A percentile compares a stretch with the other conserved stretches of the same genome.
phyloP scores from a whole-genome alignment of 2,113 vertebrate species.

The Actenoides lindsayi region DNA sequence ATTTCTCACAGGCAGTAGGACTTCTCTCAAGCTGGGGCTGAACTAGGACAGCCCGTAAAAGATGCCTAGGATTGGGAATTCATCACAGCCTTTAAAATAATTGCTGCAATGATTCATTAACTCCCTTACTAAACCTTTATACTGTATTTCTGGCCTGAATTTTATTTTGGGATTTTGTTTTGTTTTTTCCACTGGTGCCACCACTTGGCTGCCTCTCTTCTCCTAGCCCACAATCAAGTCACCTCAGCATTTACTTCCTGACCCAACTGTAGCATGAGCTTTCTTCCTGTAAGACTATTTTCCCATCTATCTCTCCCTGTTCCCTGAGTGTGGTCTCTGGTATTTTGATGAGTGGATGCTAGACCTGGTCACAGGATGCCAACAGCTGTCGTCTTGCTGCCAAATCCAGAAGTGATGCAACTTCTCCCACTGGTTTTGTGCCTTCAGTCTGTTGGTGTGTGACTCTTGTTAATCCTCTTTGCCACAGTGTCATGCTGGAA shows the following conservation, averaged over 20 bases:
- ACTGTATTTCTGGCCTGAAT: not conserved
- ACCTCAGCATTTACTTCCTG: accelerated
- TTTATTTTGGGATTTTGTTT: not conserved
- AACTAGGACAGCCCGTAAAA: not conserved
- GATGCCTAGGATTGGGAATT: not conserved
- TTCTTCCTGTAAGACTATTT: accelerated
- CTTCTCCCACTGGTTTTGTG: accelerated
- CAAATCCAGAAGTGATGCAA: not conserved
- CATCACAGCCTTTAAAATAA: not conserved
- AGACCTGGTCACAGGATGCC: not conserved
- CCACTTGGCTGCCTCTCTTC: not conserved
- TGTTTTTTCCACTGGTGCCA: not conserved
- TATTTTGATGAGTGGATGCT: not conserved
- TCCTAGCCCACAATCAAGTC: not conserved
- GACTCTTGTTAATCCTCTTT: not conserved
- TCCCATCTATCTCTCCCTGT: not conserved
- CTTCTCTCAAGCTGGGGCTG: not conserved
- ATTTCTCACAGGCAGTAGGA: not conserved
- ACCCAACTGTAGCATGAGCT: accelerated
- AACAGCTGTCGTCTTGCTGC: not conserved
- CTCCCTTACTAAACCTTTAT: no score
- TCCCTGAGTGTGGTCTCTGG: not conserved
- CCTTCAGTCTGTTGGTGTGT: accelerated
- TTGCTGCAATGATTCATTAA: not conserved
- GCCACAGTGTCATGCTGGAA: not conserved